Base-by-base conservation (phyloP, 2,888 invertebrate species). In the Athripsodes cinereus region DNA sequence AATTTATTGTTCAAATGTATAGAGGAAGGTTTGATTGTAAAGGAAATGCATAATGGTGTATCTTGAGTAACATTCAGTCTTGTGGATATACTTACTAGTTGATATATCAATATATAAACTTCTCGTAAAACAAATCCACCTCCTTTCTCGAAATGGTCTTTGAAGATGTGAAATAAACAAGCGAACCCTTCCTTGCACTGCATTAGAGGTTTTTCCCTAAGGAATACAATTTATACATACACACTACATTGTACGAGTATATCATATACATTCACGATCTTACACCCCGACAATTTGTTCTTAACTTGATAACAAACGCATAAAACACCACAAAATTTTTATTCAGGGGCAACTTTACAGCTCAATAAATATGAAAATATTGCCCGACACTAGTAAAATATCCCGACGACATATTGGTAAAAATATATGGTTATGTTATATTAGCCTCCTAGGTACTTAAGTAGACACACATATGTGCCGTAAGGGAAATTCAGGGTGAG, bases 341-440 rank as follows among this genome's bases (percentile, higher is more conserved):
- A 62, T 59, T 61, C 58, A 56, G 48, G 47, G 63, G 57, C 59
- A 61, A 61, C 61, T 63, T 63, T 63, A 63, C 61, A 53, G 57
- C 44, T 52, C 63, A 59, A 63, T 63, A 63, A 63, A 63, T 63
- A 55, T 57, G 53, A 59, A 63, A 63, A 63, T 63, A 63, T 63
- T 58, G 60, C 57, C 40, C 40, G 40, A 40, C 40, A 40, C 8
- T 40, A n/a, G 16, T 40, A 40, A 52, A 52, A 34, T 18, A 52
- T 52, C 34, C 11, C 52, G 35, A 35, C 35, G 52, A 52, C 35
- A 18, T 52, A 35, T 34, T 34, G 52, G 34, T 26, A 22, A 52
- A 52, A 11, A 22, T 13, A 21, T 35, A 21, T 35, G 20, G 13
- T 51, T n/a, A 22, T 51, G 26, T 26, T 51, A 51, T 22, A 26